Base-by-base conservation (phyloP, 2,113 vertebrate species). In the Edolisoma coerulescens region DNA sequence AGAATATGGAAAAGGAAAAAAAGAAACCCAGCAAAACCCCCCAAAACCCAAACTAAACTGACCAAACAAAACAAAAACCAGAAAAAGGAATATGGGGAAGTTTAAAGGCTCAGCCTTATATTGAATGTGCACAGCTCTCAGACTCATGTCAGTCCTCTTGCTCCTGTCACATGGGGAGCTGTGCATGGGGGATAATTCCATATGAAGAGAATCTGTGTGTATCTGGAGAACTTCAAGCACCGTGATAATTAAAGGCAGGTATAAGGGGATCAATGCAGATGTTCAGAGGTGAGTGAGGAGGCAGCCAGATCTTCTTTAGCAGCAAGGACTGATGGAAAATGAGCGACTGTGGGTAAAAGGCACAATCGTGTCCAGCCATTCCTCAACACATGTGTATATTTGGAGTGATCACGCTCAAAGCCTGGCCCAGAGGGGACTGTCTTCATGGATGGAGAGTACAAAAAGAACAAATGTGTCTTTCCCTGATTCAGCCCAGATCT, bases 11-110 rank as follows among this genome's bases (percentile, higher is more conserved):
- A 71, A 67, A 37, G 26, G 13, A 3, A 28, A 32, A 65, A 22
- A 65, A 22, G 50, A 21, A 28, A 15, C 0, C 1, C 10, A 27
- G 8, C 21, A 74, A 61, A 85, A 4, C 7, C 1, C 6, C 9
- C 19, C 33, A 27, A 63, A 69, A 41, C 1, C 19, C 49, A 44
- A 67, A 19, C 4, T 4, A 57, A 33, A 49, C 24, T 1, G 0
- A 35, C 14, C 41, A 70, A 86, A 23, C 14, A 45, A 74, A 74
- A 3, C 15, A 41, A 81, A 85, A 90, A 0, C 2, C 30, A 65
- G 44, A 23, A 63, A 63, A 45, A 57, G 1, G 11, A 85, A 45
- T 32, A 39, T 7, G 14, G 33, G 23, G 23, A 20, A 23, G 7
- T 63, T 83, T 41, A 83, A 68, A 85, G 17, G 56, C 13, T 92